Percentiles rank a stretch among this genome's conserved stretches.
These are phyloP conservation scores for Hoplodrina blanda DNA, from an alignment of 2,888 invertebrate species.

Conservation along the genomic window DNA sequence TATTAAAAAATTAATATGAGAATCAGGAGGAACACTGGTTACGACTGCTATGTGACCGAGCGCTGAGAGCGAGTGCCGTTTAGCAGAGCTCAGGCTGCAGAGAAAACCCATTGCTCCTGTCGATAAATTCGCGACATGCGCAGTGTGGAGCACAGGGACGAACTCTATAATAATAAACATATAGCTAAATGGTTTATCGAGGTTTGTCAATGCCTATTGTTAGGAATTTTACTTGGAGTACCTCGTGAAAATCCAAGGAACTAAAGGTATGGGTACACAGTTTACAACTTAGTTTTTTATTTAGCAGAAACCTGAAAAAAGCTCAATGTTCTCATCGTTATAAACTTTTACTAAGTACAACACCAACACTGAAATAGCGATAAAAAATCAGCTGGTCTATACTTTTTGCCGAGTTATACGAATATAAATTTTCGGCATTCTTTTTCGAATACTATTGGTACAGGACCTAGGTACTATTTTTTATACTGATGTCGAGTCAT, in stretches of 20 bases:
- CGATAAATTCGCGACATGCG: constrained; percentile 90
- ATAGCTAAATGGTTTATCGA: not conserved
- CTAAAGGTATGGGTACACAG: too few relatives aligned
- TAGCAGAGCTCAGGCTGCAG: constrained; percentile 77
- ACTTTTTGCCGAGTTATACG: too few relatives aligned
- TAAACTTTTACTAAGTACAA: too few relatives aligned
- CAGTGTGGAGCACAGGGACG: constrained; percentile 82
- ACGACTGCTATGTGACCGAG: constrained; percentile 79
- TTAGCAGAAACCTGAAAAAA: too few relatives aligned
- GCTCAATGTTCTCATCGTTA: too few relatives aligned
- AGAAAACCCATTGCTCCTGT: constrained; percentile 82
- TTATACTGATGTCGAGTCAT: too few relatives aligned
- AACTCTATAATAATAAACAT: constrained; percentile 48
- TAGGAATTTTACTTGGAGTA: not conserved
- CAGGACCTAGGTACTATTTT: too few relatives aligned
- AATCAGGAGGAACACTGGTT: constrained; percentile 71
- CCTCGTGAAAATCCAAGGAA: not conserved
- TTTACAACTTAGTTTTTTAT: too few relatives aligned
- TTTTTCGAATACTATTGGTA: too few relatives aligned
- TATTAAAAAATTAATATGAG: constrained; percentile 61
- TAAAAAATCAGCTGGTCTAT: too few relatives aligned
- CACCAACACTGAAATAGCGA: too few relatives aligned
- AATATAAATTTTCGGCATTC: too few relatives aligned
- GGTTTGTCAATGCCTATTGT: not conserved
- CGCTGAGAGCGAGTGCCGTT: constrained; percentile 83